Percentiles rank a stretch among this genome's conserved stretches.
phyloP scores from a whole-genome alignment of 2,888 invertebrate genomes.

The Drosophila anceps region DNA sequence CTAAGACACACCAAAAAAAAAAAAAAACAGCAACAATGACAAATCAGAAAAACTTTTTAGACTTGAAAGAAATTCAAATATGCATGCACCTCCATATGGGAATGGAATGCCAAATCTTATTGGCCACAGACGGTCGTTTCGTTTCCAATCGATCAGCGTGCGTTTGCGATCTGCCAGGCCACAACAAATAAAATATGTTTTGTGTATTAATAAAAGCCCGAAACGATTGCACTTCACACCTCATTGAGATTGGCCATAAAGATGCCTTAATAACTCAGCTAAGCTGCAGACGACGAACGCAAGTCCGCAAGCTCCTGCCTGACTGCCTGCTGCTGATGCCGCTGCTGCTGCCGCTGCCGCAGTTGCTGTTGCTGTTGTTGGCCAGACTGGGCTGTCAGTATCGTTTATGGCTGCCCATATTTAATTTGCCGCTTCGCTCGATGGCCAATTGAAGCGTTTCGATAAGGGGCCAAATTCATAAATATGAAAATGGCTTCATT shows the following conservation, averaged over 20 bases:
- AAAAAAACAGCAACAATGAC: background rate
- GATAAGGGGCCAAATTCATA: constrained; percentile 80
- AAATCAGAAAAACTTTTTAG: constrained; percentile 1
- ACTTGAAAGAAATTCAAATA: background rate
- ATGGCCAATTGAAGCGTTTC: constrained; percentile 80
- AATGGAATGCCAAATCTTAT: constrained; percentile 12
- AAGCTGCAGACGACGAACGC: constrained; percentile 57
- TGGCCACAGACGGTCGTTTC: constrained; percentile 8
- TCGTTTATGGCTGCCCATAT: constrained; percentile 81
- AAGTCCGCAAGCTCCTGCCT: constrained; percentile 6
- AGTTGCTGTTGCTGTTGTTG: constrained; percentile 1
- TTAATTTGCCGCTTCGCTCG: constrained; percentile 76
- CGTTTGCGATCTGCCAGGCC: constrained; percentile 33
- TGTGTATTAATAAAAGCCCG: constrained; percentile 79
- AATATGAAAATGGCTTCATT: constrained; percentile 82
- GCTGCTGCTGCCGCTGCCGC: background rate
- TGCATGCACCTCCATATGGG: constrained; percentile 1
- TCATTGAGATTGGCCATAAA: constrained; percentile 84
- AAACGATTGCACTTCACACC: constrained; percentile 84
- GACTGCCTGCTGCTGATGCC: background rate
- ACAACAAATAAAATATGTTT: constrained; percentile 72
- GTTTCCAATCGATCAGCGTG: constrained; percentile 46
- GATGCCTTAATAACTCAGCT: constrained; percentile 84
- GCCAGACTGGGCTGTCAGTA: constrained; percentile 64
- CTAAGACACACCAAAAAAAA: background rate